Percentiles rank a stretch among this genome's conserved stretches.
Evolutionary conservation across 1,140 invertebrate species (phyloP).

Genomic region (Cecropterus lyciades): DNA sequence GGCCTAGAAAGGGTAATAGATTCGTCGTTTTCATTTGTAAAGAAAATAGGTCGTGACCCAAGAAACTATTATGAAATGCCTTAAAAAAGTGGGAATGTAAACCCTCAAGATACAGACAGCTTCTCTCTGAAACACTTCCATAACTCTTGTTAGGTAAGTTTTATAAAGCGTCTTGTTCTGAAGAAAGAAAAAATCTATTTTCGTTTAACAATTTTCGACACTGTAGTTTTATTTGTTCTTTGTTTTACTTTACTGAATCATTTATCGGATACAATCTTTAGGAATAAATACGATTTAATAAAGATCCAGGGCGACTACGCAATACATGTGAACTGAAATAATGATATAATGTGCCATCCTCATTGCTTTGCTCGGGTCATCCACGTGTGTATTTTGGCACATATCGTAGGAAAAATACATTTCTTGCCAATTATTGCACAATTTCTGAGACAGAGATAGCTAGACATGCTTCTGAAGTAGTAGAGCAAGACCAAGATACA

Average conservation of each 20-base stretch:
- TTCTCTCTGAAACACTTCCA: conserved; percentile 1
- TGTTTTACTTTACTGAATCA: not conserved
- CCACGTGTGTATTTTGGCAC: conserved; percentile 74
- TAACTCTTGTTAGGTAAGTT: conserved; percentile 1
- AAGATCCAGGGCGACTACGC: not conserved
- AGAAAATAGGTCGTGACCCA: conserved; percentile 13
- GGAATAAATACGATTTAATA: not conserved
- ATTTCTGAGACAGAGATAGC: conserved; percentile 48
- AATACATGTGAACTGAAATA: conserved; percentile 6
- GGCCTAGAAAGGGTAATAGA: conserved; percentile 3
- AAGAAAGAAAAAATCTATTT: not conserved
- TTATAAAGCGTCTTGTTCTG: not conserved
- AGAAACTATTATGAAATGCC: not conserved
- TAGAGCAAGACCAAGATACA: conserved; percentile 48
- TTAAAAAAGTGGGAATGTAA: not conserved
- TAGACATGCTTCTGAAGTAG: conserved; percentile 30
- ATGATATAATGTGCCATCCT: conserved; percentile 15
- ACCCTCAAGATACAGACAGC: not conserved
- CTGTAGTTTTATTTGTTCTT: not conserved
- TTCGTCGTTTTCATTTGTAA: conserved; percentile 11
- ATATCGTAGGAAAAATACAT: conserved; percentile 48
- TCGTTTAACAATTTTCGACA: not conserved
- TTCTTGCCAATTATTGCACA: conserved; percentile 77
- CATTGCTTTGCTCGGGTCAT: conserved; percentile 44
- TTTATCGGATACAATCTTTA: too few species aligned